Conservation (phyloP, 1,140 invertebrate species). For the Sesamia nonagrioides region DNA sequence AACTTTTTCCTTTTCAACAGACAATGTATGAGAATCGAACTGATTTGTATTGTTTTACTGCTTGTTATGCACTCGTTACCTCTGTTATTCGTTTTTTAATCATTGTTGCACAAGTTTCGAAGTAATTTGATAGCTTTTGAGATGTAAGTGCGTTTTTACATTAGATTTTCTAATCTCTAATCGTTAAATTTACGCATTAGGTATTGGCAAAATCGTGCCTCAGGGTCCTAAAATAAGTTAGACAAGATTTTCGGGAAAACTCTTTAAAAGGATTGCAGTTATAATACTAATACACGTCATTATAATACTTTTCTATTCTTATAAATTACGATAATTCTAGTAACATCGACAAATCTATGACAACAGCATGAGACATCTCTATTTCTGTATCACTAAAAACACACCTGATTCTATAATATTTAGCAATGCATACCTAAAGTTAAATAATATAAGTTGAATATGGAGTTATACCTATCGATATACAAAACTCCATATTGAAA, state of each 20-base stretch:
- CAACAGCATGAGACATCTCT: too few species aligned
- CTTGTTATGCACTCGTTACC: conserved; percentile 6
- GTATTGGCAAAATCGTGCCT: too few species aligned
- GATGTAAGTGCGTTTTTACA: too few species aligned
- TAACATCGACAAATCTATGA: background rate
- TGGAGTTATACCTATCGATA: background rate
- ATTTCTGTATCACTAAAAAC: too few species aligned
- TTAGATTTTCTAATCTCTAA: too few species aligned
- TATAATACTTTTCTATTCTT: too few species aligned
- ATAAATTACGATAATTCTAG: background rate
- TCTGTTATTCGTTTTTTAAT: background rate
- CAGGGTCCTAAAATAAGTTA: too few species aligned
- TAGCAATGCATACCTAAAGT: background rate
- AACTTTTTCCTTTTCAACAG: conserved; percentile 13
- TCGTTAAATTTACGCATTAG: too few species aligned
- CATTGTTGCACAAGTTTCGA: background rate
- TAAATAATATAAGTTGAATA: too few species aligned
- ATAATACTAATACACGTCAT: too few species aligned
- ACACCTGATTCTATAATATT: background rate
- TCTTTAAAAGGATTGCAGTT: too few species aligned
- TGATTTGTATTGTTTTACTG: conserved; percentile 15
- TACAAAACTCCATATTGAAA: conserved; percentile 1
- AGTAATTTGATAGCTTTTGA: background rate
- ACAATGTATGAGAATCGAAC: conserved; percentile 39
- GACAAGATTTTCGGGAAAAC: too few species aligned